Base-by-base conservation (phyloP, 2,888 invertebrate species). In the Pandemis cinnamomeana region DNA sequence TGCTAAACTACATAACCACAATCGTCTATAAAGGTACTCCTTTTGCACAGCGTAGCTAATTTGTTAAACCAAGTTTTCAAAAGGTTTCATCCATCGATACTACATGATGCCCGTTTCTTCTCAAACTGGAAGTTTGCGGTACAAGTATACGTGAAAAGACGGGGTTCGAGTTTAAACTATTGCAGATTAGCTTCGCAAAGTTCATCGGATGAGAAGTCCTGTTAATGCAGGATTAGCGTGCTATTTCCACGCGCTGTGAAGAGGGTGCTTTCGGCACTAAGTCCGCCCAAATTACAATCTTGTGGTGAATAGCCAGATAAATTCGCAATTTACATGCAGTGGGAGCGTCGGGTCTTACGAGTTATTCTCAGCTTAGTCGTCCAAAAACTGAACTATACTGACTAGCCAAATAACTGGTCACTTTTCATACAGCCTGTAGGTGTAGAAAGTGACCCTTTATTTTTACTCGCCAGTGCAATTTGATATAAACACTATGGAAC, bases 291-390 rank as follows among this genome's bases (percentile, higher is more conserved):
- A 71, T 71, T 66, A 74, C 61, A 20, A 62, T 67, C 70, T 74
- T 71, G 66, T 71, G 66, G 70, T 44, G 55, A 67, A 71, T 74
- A 74, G 67, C 70, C 67, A 53, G 46, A 74, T 74, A 67, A 74
- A 74, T 71, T 41, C 13, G 53, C 46, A 36, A 74, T 74, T 74
- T 71, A 15, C 61, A 74, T 74, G 67, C 70, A 67, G 53, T 70
- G 46, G 60, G 27, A 15, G 61, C 61, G 53, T 60, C 20, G 53
- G 61, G 70, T 74, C 63, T 51, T 61, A 61, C 36, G 61, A 69
- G 44, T 72, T 58, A 51, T 58, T 69, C 48, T 51, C 48, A 64
- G 63, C 51, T 69, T 73, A 64, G 63, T 64, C 68, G 20, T 8
- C 41, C 69, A 60, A 44, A 67, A 73, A 10, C 13, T 41, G 58